phyloP scores from a whole-genome alignment of 2,797 vertebrate genomes.

The Acanthurus lineatus region DNA sequence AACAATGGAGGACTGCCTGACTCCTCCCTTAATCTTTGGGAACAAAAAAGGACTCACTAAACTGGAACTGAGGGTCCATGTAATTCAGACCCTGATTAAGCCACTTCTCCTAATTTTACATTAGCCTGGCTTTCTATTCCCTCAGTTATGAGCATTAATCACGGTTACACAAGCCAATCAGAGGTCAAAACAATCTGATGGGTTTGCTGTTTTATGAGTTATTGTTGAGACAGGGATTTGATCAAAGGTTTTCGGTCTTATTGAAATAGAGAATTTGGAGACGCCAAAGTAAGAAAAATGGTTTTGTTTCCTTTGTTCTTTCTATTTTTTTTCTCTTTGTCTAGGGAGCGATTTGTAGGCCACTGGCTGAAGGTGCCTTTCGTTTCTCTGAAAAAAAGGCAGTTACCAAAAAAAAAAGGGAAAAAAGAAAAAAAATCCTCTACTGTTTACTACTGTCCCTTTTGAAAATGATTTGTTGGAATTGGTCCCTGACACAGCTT shows the following conservation, averaged over 20 bases:
- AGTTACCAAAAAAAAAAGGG: constrained; percentile 29
- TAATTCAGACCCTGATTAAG: constrained; percentile 85
- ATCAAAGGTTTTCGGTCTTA: constrained; percentile 51
- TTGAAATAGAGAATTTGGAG: constrained; percentile 46
- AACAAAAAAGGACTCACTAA: constrained; percentile 84
- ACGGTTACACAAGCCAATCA: constrained; percentile 71
- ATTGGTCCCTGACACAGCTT: constrained; percentile 80
- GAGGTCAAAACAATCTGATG: constrained; percentile 62
- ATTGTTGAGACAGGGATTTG: constrained; percentile 41
- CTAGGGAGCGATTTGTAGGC: constrained; percentile 47
- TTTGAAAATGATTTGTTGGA: constrained; percentile 83
- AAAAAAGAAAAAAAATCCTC: constrained; percentile 2
- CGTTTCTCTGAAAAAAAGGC: constrained; percentile 57
- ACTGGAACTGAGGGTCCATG: constrained; percentile 84
- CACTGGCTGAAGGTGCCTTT: constrained; percentile 75
- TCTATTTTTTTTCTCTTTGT: constrained; percentile 42
- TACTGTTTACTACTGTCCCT: constrained; percentile 77
- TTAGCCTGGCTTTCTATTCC: constrained; percentile 74
- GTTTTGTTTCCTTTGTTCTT: constrained; percentile 53
- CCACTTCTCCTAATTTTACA: constrained; percentile 85
- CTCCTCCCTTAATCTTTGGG: constrained; percentile 86
- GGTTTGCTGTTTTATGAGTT: constrained; percentile 46
- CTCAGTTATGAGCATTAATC: constrained; percentile 76
- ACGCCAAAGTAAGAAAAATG: constrained; percentile 43
- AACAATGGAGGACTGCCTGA: constrained; percentile 83